These are phyloP conservation scores for Eubucco bourcierii DNA, from an alignment of 2,113 vertebrate genomes.

Conservation along the genomic window DNA sequence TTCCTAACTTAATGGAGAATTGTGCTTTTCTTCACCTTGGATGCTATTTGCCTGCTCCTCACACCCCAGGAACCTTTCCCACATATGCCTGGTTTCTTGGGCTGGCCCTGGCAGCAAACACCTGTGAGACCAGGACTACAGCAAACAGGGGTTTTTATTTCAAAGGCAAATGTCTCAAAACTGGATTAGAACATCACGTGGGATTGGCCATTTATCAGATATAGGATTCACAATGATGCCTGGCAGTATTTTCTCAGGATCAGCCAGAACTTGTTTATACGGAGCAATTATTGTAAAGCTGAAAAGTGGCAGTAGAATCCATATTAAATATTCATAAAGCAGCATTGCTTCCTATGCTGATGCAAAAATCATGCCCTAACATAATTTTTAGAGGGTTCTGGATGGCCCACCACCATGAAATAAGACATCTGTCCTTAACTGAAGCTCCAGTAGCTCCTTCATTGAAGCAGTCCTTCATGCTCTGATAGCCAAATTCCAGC, in stretches of 20 bases:
- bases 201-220: not conserved
- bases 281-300: not conserved
- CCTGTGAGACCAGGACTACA: not conserved
- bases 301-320: not conserved
- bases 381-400: not conserved
- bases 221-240: not conserved
- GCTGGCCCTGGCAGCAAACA: not conserved
- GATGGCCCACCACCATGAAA: not conserved
- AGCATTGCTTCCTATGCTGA: not conserved
- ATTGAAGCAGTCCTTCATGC: not conserved
- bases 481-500: not conserved
- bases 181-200: not conserved
- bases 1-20: not conserved
- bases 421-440: not conserved
- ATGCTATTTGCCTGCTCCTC: not conserved
- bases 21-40: not conserved
- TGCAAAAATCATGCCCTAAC: not conserved
- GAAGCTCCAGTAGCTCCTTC: not conserved
- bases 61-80: not conserved
- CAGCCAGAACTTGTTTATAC: not conserved
- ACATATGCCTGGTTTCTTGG: not conserved
- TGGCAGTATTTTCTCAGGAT: not conserved
- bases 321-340: not conserved
- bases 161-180: not conserved
- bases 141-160: not conserved